Base-by-base conservation (phyloP, 1,140 invertebrate genomes). In the Pemphigus obesinymphae region DNA sequence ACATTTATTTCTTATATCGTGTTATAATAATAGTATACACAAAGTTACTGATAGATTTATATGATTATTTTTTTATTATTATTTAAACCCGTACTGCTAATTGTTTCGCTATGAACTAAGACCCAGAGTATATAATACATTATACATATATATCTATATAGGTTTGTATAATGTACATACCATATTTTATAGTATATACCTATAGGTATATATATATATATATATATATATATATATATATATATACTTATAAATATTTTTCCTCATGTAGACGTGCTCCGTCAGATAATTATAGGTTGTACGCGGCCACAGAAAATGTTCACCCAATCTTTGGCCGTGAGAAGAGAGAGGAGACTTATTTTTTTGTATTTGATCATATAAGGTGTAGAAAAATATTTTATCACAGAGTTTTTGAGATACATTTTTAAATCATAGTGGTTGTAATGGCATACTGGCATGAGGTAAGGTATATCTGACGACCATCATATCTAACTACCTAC, bases 311-410 rank as follows among this genome's bases (percentile, higher is more conserved):
- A 80, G 55, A 80, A 78, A 43, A 80, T 80, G 76, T 80, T 80
- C 76, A 61, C 76, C 76, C 76, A 80, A 80, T 80, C 76, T 80
- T 80, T 80, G 76, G 76, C 76, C 76, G 76, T 80, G 76, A 80
- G 76, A 80, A 80, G 76, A 80, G 76, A 80, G 76, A 80, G 76
- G 53, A 80, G 37, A 80, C 55, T 63, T 80, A 70, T 80, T 80
- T 80, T 75, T 80, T 80, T 63, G 23, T 80, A 80, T 80, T 80
- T 61, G 76, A 80, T 61, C 76, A 43, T 63, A 45, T 29, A 26
- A 26, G 34, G 73, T 58, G 73, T 40, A 76, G 34, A 58, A 80
- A 80, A 80, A 80, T 80, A 63, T 80, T 80, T 80, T 73, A 43
- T 63, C 34, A 80, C 55, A 80, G 34, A 43, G 23, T 78, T 26